These are phyloP conservation scores for Cuculus canorus DNA, from an alignment of 2,797 vertebrate genomes.

Conservation along the genomic window DNA sequence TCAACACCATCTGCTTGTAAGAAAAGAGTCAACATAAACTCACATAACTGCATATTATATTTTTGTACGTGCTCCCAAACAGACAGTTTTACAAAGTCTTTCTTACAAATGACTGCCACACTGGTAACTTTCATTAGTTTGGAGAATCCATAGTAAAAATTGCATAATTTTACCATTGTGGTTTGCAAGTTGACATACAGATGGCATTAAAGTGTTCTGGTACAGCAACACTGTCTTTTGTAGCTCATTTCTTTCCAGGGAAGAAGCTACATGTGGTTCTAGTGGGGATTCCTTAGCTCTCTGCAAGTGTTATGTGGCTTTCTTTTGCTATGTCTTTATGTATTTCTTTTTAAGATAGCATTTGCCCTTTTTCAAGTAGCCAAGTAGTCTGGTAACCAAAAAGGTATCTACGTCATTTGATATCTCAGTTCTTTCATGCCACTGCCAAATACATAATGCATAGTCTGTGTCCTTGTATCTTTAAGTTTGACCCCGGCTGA, in stretches of 20 bases:
- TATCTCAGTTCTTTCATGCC: background rate
- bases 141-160: background rate
- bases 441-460: background rate
- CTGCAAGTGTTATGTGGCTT: background rate
- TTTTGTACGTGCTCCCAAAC: background rate
- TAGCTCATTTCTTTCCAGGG: background rate
- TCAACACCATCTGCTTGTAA: background rate
- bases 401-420: background rate
- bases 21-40: background rate
- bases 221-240: fast-evolving
- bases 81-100: background rate
- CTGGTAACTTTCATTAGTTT: background rate
- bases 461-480: background rate
- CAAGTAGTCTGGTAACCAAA: background rate
- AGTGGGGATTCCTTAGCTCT: background rate
- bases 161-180: background rate
- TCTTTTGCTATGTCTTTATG: background rate
- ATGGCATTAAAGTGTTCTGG: background rate
- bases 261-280: fast-evolving
- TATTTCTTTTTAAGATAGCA: background rate
- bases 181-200: background rate
- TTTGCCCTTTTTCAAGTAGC: background rate
- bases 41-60: fast-evolving
- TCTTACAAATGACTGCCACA: background rate
- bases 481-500: background rate